phyloP scores from a whole-genome alignment of 2,113 vertebrate species.

The Tetrao urogallus region DNA sequence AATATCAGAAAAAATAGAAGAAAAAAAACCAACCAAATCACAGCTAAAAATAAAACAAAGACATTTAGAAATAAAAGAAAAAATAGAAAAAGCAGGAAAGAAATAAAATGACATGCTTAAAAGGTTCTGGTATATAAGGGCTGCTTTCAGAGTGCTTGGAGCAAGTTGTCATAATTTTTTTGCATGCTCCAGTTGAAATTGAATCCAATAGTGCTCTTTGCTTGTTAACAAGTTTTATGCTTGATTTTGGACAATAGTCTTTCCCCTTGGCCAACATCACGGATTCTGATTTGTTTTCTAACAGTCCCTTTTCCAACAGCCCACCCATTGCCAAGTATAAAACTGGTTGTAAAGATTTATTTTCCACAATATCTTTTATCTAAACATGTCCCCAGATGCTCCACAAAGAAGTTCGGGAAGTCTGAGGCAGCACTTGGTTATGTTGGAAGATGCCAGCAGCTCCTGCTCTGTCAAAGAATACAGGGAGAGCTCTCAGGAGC shows the following conservation, averaged over 20 bases:
- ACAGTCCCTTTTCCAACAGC: not conserved
- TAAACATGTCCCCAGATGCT: not conserved
- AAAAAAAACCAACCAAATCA: not conserved
- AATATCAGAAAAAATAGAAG: conserved; percentile 33
- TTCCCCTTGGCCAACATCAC: not conserved
- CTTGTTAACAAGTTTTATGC: conserved; percentile 44
- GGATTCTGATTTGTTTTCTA: conserved; percentile 23
- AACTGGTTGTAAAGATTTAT: not conserved
- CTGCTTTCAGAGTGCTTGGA: not conserved
- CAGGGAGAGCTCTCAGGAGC: not conserved
- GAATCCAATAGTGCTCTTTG: not conserved
- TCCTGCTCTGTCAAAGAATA: not conserved
- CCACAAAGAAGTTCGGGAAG: not conserved
- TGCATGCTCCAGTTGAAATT: not conserved
- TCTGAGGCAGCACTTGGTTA: not conserved
- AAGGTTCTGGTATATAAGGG: not conserved
- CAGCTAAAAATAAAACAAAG: not conserved
- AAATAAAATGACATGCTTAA: not conserved
- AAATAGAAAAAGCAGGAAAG: not conserved
- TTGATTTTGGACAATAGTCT: not conserved
- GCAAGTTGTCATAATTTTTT: not conserved
- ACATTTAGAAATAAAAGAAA: not conserved
- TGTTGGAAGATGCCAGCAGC: not conserved
- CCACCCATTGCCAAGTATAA: conserved; percentile 12
- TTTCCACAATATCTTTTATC: conserved; percentile 30